These are phyloP conservation scores for Vanessa atalanta DNA, from an alignment of 1,140 invertebrate species.

Conservation along the genomic window DNA sequence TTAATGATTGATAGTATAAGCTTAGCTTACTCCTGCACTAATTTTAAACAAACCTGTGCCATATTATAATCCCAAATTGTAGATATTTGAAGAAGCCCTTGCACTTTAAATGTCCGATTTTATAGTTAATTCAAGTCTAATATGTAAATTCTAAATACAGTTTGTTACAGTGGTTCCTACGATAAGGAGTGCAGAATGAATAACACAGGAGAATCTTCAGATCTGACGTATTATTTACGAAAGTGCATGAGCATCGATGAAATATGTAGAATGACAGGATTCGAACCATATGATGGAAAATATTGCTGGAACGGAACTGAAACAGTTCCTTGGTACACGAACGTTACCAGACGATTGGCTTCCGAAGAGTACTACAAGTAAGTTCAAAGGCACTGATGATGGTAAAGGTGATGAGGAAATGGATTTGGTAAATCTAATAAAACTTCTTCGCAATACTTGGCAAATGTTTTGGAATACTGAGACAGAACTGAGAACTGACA, in stretches of 20 bases:
- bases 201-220: conserved; percentile 53
- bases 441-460: no score
- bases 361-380: conserved; percentile 83
- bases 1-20: no score
- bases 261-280: conserved; percentile 73
- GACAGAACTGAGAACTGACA: no score
- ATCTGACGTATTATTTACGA: conserved; percentile 77
- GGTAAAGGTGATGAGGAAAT: no score
- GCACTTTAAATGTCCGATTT: neutral
- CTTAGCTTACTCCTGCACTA: no score
- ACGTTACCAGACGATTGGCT: conserved; percentile 74
- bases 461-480: no score
- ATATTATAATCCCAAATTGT: no score
- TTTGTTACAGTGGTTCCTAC: conserved; percentile 81
- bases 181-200: conserved; percentile 71
- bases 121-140: neutral
- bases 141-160: conserved; percentile 50
- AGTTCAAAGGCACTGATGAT: conserved; percentile 39
- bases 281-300: conserved; percentile 65
- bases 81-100: neutral
- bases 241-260: conserved; percentile 75
- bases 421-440: no score
- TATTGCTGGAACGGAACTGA: conserved; percentile 66
- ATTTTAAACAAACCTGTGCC: no score
- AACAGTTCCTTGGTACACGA: conserved; percentile 60